Evolutionary conservation across 2,797 vertebrate species (phyloP), one percentile per base, ranked within the genome.

Genomic region (Halcyon chelicuti): DNA sequence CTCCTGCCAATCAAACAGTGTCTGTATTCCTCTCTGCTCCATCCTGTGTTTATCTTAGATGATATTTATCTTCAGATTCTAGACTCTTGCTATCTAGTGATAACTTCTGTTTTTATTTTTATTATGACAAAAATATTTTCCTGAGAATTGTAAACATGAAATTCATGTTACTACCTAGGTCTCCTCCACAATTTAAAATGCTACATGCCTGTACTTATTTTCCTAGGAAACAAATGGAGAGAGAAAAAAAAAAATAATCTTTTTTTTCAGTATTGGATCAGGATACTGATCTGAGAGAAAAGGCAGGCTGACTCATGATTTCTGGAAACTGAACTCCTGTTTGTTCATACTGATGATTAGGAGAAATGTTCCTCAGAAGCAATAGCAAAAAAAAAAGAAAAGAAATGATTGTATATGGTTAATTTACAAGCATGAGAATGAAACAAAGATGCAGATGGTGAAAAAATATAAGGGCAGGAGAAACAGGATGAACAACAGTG

Each of bases 371-470:
- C 37, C 47, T 81, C 58, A 68, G 68, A 92, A 9, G 55, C 49
- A 88, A 51, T 1, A 80, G 13, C 4, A 79, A 78, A 73, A 68
- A 73, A 73, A 68, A 71, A 81, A 81, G 15, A 74, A 92, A 89
- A 79, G 4, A 84, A 90, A 66, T 35, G 0, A 49, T 65, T 84
- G 25, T 80, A 72, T 37, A 61, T 28, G 7, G 70, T 68, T 94
- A 68, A 84, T 95, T 95, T 83, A 88, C 61, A 86, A 92, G 44
- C 57, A 74, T 6, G 23, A 85, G 54, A 88, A 81, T 55, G 46
- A 93, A 94, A 93, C 70, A 92, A 90, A 95, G 66, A 89, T 92
- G 77, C 77, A 95, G 93, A 89, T 85, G 62, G 62, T 47, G n/a
- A 73, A 78, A 42, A 92, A 93, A 65, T 81, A 68, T 20, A 90